These are phyloP conservation scores for Scolopax mira DNA, from an alignment of 2,113 vertebrate genomes.

Conservation along the genomic window DNA sequence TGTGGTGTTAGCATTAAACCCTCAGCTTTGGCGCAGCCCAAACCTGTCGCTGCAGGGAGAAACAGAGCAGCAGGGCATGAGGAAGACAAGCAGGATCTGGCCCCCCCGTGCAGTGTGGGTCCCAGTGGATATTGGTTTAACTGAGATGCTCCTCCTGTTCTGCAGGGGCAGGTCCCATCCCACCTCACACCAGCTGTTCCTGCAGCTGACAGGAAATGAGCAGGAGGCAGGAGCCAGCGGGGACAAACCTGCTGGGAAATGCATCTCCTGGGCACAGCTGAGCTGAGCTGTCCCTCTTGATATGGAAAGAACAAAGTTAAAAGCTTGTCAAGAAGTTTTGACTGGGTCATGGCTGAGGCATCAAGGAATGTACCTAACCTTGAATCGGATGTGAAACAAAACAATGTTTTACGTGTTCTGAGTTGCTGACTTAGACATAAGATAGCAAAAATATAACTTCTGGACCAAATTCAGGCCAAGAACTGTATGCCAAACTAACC, in stretches of 20 bases:
- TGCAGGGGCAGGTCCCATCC: not conserved
- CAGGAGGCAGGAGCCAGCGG: fast-evolving
- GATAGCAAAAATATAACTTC: not conserved
- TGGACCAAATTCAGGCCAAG: not conserved
- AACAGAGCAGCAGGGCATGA: fast-evolving
- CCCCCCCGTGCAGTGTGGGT: fast-evolving
- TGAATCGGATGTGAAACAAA: not conserved
- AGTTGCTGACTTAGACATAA: not conserved
- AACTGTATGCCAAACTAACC: not conserved
- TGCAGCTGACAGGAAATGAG: not conserved
- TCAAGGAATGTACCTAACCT: not conserved
- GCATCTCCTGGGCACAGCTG: not conserved
- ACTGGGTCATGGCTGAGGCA: not conserved
- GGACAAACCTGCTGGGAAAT: not conserved
- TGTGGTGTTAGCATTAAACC: not conserved
- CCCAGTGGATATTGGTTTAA: not conserved
- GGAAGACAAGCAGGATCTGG: not conserved
- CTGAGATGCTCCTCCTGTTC: not conserved
- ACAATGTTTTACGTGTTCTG: not conserved
- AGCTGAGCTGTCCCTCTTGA: not conserved
- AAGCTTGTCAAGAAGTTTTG: not conserved
- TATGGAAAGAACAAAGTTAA: not conserved
- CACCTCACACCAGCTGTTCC: not conserved
- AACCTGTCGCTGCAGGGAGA: not conserved
- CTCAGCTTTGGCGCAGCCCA: not conserved